These are phyloP conservation scores for Chelon labrosus DNA, from an alignment of 2,797 vertebrate genomes.

Conservation along the genomic window DNA sequence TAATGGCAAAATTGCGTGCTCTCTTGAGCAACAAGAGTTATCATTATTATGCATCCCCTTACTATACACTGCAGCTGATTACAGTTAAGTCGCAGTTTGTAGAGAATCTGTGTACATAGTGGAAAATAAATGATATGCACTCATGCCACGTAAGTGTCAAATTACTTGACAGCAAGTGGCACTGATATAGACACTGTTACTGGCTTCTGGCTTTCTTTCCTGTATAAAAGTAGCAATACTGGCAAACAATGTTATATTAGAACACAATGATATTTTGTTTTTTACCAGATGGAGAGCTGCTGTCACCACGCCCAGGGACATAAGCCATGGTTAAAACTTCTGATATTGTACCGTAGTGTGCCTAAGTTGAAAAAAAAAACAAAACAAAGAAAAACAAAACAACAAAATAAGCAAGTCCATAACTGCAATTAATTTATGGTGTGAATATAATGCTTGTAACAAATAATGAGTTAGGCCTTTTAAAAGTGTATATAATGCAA, in stretches of 20 bases:
- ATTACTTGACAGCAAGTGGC: too few relatives aligned
- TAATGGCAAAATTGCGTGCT: neutral
- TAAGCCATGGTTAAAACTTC: constrained; percentile 7
- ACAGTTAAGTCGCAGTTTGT: neutral
- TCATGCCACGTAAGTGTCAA: too few relatives aligned
- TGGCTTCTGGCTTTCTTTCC: neutral
- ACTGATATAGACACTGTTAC: too few relatives aligned
- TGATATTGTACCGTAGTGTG: constrained; percentile 8
- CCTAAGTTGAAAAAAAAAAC: neutral
- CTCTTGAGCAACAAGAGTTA: neutral
- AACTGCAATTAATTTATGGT: neutral
- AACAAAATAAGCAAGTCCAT: too few relatives aligned
- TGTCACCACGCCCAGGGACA: constrained; percentile 38
- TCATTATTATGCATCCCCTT: neutral
- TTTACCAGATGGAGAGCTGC: constrained; percentile 27
- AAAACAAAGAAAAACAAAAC: neutral
- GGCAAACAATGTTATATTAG: neutral
- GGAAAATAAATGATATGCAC: too few relatives aligned
- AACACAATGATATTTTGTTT: neutral
- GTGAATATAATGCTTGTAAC: neutral
- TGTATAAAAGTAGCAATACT: neutral
- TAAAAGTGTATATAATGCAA: too few relatives aligned
- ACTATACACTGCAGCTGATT: neutral
- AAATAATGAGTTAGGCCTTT: neutral
- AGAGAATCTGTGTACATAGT: too few relatives aligned